Percentiles rank a stretch among this genome's conserved stretches.
phyloP scores from a whole-genome alignment of 2,888 invertebrate species.

The Apamea sordens region DNA sequence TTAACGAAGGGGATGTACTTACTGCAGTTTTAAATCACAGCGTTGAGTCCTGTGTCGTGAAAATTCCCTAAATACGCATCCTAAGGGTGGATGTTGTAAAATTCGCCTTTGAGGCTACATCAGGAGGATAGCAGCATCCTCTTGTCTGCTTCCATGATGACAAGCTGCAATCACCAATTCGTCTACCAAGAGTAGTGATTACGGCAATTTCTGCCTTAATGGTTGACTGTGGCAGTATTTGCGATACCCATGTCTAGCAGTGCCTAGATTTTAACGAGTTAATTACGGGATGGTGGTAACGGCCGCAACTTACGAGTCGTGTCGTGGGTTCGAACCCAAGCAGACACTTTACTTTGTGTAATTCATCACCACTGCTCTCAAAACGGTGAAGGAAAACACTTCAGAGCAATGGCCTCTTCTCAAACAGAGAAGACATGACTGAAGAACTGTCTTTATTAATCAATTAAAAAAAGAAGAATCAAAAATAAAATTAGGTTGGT shows the following conservation, averaged over 20 bases:
- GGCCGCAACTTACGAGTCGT: neutral
- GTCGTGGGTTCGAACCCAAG: neutral
- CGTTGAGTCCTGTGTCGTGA: neutral
- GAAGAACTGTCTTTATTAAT: neutral
- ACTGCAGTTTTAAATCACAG: neutral
- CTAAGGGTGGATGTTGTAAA: neutral
- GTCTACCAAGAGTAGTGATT: neutral
- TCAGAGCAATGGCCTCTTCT: neutral
- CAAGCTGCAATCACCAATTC: neutral
- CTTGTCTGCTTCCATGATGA: no score
- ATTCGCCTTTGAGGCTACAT: neutral
- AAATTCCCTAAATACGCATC: neutral
- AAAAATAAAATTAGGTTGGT: neutral
- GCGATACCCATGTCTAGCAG: neutral
- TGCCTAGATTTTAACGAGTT: neutral
- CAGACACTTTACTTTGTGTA: neutral
- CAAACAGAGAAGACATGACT: neutral
- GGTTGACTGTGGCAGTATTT: neutral
- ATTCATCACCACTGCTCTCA: neutral
- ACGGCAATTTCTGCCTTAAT: neutral
- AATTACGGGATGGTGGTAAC: neutral
- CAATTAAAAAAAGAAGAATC: neutral
- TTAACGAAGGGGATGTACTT: constrained; percentile 1
- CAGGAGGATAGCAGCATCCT: neutral
- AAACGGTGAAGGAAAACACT: neutral